Evolutionary conservation across 2,797 vertebrate genomes (phyloP).

Genomic region (Anguilla pacifica): DNA sequence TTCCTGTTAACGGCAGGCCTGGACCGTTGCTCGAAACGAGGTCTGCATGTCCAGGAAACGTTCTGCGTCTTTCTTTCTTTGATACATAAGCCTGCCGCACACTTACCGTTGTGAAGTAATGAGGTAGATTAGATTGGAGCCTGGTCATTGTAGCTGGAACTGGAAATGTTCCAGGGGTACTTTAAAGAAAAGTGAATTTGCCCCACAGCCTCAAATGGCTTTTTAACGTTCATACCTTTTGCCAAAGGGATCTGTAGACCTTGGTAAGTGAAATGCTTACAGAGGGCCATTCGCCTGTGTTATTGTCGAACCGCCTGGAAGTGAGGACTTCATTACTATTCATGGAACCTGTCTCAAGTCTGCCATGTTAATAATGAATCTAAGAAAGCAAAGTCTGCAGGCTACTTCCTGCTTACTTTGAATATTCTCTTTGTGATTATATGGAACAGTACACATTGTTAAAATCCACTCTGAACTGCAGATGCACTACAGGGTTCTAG

Average conservation of each 20-base stretch:
- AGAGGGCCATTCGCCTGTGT: background rate
- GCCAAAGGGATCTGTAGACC: background rate
- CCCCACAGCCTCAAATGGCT: background rate
- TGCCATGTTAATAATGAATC: slow-evolving; percentile 18
- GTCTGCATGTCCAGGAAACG: background rate
- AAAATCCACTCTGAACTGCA: background rate
- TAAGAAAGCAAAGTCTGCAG: slow-evolving; percentile 4
- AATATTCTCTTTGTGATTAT: slow-evolving; percentile 23
- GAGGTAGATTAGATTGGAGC: background rate
- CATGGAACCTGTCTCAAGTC: slow-evolving; percentile 22
- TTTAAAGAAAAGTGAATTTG: background rate
- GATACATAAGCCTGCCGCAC: background rate
- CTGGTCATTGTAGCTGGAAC: background rate
- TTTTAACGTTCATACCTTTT: background rate
- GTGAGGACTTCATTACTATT: slow-evolving; percentile 22
- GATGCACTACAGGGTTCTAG: background rate
- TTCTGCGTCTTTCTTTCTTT: no score
- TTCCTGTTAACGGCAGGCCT: background rate
- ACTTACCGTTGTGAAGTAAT: background rate
- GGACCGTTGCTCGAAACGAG: background rate
- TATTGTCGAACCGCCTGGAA: background rate
- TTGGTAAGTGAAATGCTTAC: slow-evolving; percentile 1
- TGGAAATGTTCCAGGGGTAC: background rate
- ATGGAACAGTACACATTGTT: background rate
- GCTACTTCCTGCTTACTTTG: slow-evolving; percentile 1